phyloP scores from a whole-genome alignment of 2,797 vertebrate species.

The Micromesistius poutassou region DNA sequence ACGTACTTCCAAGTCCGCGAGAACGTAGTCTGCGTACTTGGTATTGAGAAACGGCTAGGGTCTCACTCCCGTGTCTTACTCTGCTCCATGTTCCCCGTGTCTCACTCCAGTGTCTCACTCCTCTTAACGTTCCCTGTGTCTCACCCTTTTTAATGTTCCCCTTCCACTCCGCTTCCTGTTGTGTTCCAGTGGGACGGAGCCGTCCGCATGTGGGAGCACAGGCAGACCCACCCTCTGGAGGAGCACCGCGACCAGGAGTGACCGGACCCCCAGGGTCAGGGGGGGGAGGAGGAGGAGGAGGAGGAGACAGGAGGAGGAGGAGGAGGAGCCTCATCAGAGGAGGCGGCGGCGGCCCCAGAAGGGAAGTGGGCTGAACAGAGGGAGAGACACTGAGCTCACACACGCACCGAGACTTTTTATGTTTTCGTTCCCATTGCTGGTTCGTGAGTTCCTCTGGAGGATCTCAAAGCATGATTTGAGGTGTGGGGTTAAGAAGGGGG shows the following conservation, averaged over 20 bases:
- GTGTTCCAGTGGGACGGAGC: slow-evolving; percentile 84
- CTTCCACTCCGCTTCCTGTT: neutral
- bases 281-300: neutral
- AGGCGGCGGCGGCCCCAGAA: slow-evolving; percentile 5
- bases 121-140: slow-evolving; percentile 65
- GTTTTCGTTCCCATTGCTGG: slow-evolving; percentile 52
- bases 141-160: neutral
- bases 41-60: too few species aligned
- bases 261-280: slow-evolving; percentile 14
- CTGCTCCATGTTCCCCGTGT: slow-evolving; percentile 70
- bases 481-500: slow-evolving; percentile 35
- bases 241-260: slow-evolving; percentile 68
- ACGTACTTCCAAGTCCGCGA: too few species aligned
- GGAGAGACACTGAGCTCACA: slow-evolving; percentile 28
- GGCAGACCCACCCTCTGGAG: slow-evolving; percentile 80
- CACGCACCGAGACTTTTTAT: slow-evolving; percentile 31
- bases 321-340: slow-evolving; percentile 29
- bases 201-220: slow-evolving; percentile 86
- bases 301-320: slow-evolving; percentile 34
- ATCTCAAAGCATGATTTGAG: slow-evolving; percentile 36
- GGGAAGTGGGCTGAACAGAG: slow-evolving; percentile 9
- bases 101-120: too few species aligned
- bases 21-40: too few species aligned
- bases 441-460: slow-evolving; percentile 35
- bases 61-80: slow-evolving; percentile 73